Base-by-base conservation (phyloP, 2,888 invertebrate genomes). In the Coecobrya sp. region DNA sequence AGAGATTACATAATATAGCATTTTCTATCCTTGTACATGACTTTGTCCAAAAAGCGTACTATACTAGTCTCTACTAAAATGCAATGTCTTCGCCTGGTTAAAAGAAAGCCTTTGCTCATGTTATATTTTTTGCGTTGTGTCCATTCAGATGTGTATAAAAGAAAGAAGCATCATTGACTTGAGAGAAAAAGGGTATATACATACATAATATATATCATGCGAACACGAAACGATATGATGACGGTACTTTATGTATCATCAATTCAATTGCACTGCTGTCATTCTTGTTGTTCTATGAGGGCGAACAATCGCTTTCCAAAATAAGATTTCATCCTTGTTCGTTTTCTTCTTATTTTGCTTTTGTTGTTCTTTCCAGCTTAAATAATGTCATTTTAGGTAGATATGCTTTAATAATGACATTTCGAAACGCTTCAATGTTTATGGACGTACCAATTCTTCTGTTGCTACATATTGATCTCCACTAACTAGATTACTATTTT, bases 331-430 rank as follows among this genome's bases (percentile, higher is more conserved):
- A 55, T 86, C 59, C 55, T 76, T 86, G 11, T 76, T 86, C 76
- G 36, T 76, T 86, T n/a, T 76, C 52, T 13, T 25, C 42, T 27
- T 25, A 3, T 76, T 49, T 49, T 25, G 45, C 25, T 73, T 13
- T 76, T 22, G 22, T 62, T 49, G 45, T 42, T 73, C 70, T 30
- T 86, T 86, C 62, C 76, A 76, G 42, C 87, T 59, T 25, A 79
- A 87, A 87, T 87, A 87, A 76, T 79, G 87, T 62, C 87, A 79
- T 87, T 87, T 87, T 62, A 87, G 62, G 62, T 25, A 59, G 62
- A 87, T 42, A 87, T 87, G 86, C 30, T 59, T 76, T 76, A 62
- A 59, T 87, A 87, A 87, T 87, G 87, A 79, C 87, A 87, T 62
- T 79, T 76, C 79, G 76, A 87, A 62, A 76, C 59, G 76, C 87